Percentiles rank a stretch among this genome's conserved stretches.
phyloP scores from a whole-genome alignment of 2,888 invertebrate species.

The Rhaphigaster nebulosa region DNA sequence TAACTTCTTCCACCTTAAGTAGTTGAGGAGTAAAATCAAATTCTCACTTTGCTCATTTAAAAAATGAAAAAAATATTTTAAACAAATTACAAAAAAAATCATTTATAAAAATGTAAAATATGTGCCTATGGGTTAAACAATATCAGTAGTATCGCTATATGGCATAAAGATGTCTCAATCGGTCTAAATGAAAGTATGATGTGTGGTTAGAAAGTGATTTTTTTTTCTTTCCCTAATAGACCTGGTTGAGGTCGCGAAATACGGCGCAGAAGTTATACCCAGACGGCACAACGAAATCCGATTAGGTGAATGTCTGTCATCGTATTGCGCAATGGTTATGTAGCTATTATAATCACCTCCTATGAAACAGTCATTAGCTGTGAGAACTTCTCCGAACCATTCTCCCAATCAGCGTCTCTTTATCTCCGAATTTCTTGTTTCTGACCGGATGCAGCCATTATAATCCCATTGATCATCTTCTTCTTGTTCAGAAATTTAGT shows the following conservation, averaged over 20 bases:
- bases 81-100: too few relatives aligned
- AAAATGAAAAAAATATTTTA: too few relatives aligned
- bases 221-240: neutral
- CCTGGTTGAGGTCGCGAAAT: neutral
- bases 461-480: neutral
- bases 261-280: neutral
- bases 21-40: too few relatives aligned
- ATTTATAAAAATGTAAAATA: neutral
- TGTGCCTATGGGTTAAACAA: neutral
- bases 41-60: too few relatives aligned
- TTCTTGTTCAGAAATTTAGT: too few relatives aligned
- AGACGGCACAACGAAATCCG: neutral
- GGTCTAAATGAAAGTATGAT: neutral
- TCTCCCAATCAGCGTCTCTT: neutral
- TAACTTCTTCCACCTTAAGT: too few relatives aligned
- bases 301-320: constrained; percentile 26
- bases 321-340: neutral
- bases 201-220: neutral
- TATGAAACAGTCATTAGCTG: neutral
- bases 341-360: constrained; percentile 1
- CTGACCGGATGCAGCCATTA: neutral
- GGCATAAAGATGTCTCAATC: neutral
- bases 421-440: neutral
- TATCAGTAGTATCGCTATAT: neutral
- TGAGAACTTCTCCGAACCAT: neutral